phyloP scores from a whole-genome alignment of 2,113 vertebrate species.

The Lepidothrix coronata region DNA sequence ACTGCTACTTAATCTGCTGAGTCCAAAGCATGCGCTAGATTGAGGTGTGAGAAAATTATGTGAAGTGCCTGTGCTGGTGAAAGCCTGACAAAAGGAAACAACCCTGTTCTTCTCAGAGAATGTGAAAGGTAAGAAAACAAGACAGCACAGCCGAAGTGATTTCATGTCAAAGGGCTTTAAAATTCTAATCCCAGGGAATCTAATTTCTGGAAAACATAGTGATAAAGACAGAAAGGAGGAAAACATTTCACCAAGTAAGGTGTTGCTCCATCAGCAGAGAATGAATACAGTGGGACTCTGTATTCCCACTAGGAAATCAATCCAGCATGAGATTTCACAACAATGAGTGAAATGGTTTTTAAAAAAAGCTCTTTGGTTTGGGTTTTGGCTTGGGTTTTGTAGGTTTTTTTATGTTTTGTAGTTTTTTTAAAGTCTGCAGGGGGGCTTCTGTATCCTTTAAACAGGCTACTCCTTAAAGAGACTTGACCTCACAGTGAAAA shows the following conservation, averaged over 20 bases:
- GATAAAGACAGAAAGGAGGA: not conserved
- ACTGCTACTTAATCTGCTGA: not conserved
- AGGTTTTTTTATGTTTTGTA: rapidly evolving
- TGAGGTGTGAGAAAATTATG: not conserved
- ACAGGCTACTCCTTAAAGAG: not conserved
- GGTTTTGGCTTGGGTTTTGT: not conserved
- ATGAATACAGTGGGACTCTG: not conserved
- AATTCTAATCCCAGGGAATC: not conserved
- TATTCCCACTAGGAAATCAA: not conserved
- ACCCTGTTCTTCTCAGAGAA: not conserved
- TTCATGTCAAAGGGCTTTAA: not conserved
- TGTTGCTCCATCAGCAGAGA: not conserved
- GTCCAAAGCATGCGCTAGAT: not conserved
- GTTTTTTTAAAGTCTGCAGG: not conserved
- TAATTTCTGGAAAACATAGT: not conserved
- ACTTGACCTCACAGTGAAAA: not conserved
- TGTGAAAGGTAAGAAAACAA: not conserved
- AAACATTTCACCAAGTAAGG: not conserved
- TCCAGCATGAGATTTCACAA: not conserved
- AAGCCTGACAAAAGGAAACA: not conserved
- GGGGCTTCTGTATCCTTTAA: not conserved
- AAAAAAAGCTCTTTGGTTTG: not conserved
- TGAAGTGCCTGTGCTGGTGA: not conserved
- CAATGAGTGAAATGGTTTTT: not conserved
- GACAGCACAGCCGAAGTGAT: not conserved